Evolutionary conservation across 2,888 invertebrate species (phyloP).

Genomic region (Dastarcus helophoroides): DNA sequence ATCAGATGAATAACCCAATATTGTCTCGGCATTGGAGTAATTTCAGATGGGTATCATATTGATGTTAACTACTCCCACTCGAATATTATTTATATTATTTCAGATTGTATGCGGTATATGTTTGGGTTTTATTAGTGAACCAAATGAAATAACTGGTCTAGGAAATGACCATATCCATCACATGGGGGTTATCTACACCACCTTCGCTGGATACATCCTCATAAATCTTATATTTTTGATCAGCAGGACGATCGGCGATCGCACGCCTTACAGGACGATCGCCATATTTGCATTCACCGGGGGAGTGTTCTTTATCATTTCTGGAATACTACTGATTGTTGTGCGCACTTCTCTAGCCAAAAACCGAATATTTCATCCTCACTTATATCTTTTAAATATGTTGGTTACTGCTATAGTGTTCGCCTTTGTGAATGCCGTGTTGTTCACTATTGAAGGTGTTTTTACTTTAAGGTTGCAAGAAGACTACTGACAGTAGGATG

Average conservation of each 20-base stretch:
- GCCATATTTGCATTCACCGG: constrained; percentile 51
- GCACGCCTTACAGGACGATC: constrained; percentile 51
- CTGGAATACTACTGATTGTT: constrained; percentile 51
- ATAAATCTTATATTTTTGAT: constrained; percentile 51
- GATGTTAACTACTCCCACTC: not conserved
- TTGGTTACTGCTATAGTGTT: constrained; percentile 54
- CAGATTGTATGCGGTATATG: constrained; percentile 51
- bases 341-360: constrained; percentile 34
- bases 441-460: constrained; percentile 51
- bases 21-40: too few species aligned
- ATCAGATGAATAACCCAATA: too few species aligned
- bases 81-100: constrained; percentile 16
- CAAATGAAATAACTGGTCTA: constrained; percentile 45
- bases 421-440: constrained; percentile 46
- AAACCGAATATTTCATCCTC: constrained; percentile 40
- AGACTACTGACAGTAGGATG: too few species aligned
- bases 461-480: constrained; percentile 47
- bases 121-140: constrained; percentile 52
- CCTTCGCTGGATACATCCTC: constrained; percentile 53
- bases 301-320: constrained; percentile 50
- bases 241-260: constrained; percentile 49
- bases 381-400: constrained; percentile 52
- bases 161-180: constrained; percentile 45
- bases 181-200: constrained; percentile 54
- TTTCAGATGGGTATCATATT: too few species aligned